Base-by-base conservation (phyloP, 2,888 invertebrate genomes). In the Smittia sp. region DNA sequence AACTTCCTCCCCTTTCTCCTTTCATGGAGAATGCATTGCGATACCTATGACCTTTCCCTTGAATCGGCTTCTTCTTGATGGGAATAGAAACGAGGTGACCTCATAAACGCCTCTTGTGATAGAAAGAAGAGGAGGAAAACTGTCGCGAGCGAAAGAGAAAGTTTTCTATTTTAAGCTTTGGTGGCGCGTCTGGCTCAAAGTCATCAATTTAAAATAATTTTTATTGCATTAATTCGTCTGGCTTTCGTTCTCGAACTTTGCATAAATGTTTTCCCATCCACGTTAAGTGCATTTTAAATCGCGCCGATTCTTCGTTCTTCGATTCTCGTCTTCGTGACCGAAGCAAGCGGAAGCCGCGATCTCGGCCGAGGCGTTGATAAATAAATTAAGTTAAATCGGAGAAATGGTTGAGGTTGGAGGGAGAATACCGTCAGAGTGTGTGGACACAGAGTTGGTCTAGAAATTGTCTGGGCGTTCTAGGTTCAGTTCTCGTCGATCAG, bases 181-280 rank as follows among this genome's bases (percentile, higher is more conserved):
- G 41, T 68, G 68, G 68, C 46, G 46, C 41, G 68, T 68, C 68
- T 68, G 68, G 41, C 68, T 68, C 13, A 24, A n/a, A 68, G 46
- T 68, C 68, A 41, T 68, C 68, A 68, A 68, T 68, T 68, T 66
- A 66, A 65, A n/a, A 32, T 66, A 66, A 46, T 46, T 46, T 18
- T 68, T 22, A 46, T 15, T 22, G 41, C 46, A 46, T 32, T 32
- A 32, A 32, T 46, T 46, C 46, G 46, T 46, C 46, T 46, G 46
- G 46, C 46, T 46, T 46, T 46, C 46, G n/a, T 32, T 32, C 32
- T 46, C n/a, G 46, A 13, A 46, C 46, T 32, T 32, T 32, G 9
- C 32, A 32, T 32, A 32, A 32, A 32, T 32, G 32, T 9, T 32
- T 32, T 32, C 32, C 9, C 32, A 32, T 32, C 9, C 32, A 32